Evolutionary conservation across 2,888 invertebrate genomes (phyloP).

Genomic region (Callimorpha dominula): DNA sequence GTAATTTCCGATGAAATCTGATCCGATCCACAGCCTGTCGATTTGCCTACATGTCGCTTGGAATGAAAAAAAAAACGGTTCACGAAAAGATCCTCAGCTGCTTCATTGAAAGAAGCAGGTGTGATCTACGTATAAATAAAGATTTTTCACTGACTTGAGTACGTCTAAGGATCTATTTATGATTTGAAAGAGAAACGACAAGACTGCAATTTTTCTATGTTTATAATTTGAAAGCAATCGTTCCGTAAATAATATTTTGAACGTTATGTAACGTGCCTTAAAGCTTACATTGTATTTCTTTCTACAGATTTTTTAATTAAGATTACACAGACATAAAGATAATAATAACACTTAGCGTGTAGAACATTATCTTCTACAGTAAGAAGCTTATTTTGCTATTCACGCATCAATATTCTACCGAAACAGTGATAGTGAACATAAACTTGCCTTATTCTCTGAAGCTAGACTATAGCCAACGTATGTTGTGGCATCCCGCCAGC

Average conservation of each 20-base stretch:
- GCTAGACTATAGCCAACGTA: conserved; percentile 2
- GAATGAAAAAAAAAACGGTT: background rate
- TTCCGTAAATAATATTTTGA: background rate
- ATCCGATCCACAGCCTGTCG: background rate
- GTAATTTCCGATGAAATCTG: background rate
- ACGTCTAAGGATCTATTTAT: background rate
- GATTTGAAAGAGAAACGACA: background rate
- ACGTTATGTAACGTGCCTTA: background rate
- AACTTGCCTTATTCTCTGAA: conserved; percentile 5
- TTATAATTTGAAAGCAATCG: background rate
- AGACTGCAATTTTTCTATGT: background rate
- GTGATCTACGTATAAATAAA: too few relatives aligned
- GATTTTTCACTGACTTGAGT: too few relatives aligned
- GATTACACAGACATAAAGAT: background rate
- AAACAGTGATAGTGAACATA: background rate
- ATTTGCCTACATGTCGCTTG: background rate
- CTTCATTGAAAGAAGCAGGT: too few relatives aligned
- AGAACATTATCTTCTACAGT: background rate
- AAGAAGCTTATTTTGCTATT: background rate
- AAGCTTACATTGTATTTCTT: background rate
- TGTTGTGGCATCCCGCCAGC: conserved; percentile 16
- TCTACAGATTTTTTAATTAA: background rate
- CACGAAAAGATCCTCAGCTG: too few relatives aligned
- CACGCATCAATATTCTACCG: background rate
- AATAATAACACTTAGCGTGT: background rate